These are phyloP conservation scores for Plecturocebus donacophilus DNA, from an alignment of 2,113 vertebrate genomes.

Conservation along the genomic window DNA sequence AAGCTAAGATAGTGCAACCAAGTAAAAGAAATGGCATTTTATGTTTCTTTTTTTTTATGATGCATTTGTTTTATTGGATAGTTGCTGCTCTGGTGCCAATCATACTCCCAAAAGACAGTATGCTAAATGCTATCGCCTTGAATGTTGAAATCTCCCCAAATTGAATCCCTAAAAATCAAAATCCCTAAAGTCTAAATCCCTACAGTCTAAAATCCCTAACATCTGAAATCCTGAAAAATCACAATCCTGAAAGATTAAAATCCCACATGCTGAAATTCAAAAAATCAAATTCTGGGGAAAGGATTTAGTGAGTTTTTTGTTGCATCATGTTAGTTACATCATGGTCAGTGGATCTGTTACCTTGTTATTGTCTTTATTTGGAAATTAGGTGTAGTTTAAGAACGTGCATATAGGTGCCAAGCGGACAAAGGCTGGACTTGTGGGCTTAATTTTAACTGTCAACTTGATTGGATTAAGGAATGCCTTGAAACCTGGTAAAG, in stretches of 20 bases:
- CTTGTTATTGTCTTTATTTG: background rate
- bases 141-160: background rate
- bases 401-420: background rate
- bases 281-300: background rate
- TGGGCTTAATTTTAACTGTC: background rate
- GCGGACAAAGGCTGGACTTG: background rate
- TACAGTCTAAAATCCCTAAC: background rate
- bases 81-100: background rate
- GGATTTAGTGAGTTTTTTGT: background rate
- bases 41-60: background rate
- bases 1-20: background rate
- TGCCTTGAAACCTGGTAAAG: background rate
- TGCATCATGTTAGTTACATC: background rate
- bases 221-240: background rate
- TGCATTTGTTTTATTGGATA: background rate
- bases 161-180: background rate
- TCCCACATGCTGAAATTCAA: background rate
- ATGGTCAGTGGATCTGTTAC: background rate
- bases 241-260: background rate
- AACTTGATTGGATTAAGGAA: background rate
- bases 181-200: background rate
- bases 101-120: background rate
- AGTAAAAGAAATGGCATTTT: background rate
- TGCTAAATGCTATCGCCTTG: background rate
- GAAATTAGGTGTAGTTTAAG: background rate